Evolutionary conservation across 2,888 invertebrate genomes (phyloP).

Genomic region (Eurois occulta): DNA sequence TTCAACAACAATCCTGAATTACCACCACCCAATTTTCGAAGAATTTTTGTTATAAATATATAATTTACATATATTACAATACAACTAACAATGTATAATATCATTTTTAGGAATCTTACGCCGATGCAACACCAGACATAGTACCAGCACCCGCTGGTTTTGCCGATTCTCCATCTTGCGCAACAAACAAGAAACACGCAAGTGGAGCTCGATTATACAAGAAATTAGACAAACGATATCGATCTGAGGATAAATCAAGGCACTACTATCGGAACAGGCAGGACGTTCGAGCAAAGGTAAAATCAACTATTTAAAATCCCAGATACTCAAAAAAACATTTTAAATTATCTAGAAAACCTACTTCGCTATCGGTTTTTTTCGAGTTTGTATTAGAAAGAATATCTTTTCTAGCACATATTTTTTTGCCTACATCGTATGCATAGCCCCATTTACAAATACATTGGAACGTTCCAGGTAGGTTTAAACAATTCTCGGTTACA

Average conservation of each 20-base stretch:
- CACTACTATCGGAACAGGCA: conserved; percentile 92
- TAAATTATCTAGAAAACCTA: conserved; percentile 39
- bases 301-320: conserved; percentile 38
- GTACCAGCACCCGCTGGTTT: conserved; percentile 97
- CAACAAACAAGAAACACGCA: conserved; percentile 80
- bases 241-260: conserved; percentile 94
- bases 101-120: conserved; percentile 85
- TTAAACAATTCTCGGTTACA: conserved; percentile 89
- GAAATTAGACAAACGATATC: conserved; percentile 94
- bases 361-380: not conserved
- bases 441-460: conserved; percentile 90
- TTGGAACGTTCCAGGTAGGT: conserved; percentile 87
- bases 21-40: not conserved
- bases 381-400: conserved; percentile 17
- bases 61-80: not conserved
- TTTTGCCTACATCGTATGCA: conserved; percentile 68
- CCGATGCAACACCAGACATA: conserved; percentile 92
- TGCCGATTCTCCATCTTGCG: conserved; percentile 94
- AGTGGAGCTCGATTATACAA: conserved; percentile 92
- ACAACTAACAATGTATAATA: not conserved
- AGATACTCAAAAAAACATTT: conserved; percentile 44
- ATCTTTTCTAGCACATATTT: conserved; percentile 60
- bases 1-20: not conserved
- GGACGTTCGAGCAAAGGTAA: conserved; percentile 95
- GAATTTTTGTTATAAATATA: not conserved